Base-by-base conservation (phyloP, 2,888 invertebrate genomes). In the Cosmorhoe ocellata region DNA sequence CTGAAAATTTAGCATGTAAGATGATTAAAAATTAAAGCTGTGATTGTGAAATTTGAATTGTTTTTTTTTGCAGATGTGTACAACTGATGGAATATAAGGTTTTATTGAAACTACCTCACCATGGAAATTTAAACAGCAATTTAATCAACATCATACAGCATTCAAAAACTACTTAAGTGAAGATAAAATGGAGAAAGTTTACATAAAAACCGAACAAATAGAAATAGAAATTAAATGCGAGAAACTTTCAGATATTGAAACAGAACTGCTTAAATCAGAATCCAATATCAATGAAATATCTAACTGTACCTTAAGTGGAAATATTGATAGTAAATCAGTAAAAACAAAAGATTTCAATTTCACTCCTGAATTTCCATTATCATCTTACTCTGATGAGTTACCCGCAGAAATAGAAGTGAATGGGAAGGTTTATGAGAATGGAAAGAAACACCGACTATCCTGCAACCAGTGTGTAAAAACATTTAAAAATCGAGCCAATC, bases 381-480 rank as follows among this genome's bases (percentile, higher is more conserved):
- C 47, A n/a, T n/a, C n/a, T n/a, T n/a, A 4, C 22, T 13, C 37
- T 5, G 27, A 49, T 7, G 14, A 42, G n/a, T n/a, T 24, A n/a
- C 26, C 27, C 8, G 18, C 9, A 12, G 12, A 28, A 18, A 31
- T 58, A 0, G 53, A 62, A 12, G 46, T 66, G 0, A 46, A 46
- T 9, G 70, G 66, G n/a, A 71, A 63, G 54, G 74, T 70, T 0
- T 69, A 70, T 28, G 63, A 65, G 18, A 70, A 72, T 12, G 73
- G 73, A 0, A 68, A 68, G 53, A 57, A 62, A n/a, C 69, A 69
- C 5, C 42, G 73, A 18, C 14, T 72, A 1, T 31, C 54, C 5
- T 74, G 73, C 30, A 53, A 54, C 0, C 48, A 59, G 6, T 74
- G 71, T 18, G 57, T 59, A 0, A 63, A 65, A 8, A 63, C 66